Evolutionary conservation across 2,888 invertebrate species (phyloP).

Genomic region (Conus canariensis): DNA sequence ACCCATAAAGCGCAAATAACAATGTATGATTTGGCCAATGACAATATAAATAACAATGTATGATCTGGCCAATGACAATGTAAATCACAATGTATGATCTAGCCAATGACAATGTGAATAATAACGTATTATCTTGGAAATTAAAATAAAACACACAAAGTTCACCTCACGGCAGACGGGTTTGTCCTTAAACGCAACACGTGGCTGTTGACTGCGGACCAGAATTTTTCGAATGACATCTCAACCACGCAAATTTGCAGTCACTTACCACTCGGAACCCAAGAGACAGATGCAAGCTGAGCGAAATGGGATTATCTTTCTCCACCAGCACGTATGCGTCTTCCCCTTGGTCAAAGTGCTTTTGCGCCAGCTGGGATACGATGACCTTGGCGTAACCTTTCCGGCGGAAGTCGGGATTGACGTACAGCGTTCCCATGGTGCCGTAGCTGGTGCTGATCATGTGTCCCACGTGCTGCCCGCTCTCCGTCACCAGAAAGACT

Average conservation of each 20-base stretch:
- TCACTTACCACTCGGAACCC: constrained; percentile 15
- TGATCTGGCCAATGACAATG: no score
- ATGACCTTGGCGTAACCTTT: constrained; percentile 46
- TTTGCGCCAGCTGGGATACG: constrained; percentile 39
- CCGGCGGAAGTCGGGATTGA: constrained; percentile 39
- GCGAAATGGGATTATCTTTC: background rate
- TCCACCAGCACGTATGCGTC: constrained; percentile 18
- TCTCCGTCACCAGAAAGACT: background rate
- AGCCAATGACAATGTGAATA: no score
- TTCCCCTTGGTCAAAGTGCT: constrained; percentile 31
- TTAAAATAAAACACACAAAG: no score
- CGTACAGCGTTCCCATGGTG: constrained; percentile 41
- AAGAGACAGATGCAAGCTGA: background rate
- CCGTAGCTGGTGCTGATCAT: constrained; percentile 21
- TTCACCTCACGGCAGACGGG: no score
- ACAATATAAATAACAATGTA: no score
- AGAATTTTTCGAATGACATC: background rate
- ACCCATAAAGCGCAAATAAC: no score
- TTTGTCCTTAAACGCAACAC: background rate
- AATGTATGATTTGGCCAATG: no score
- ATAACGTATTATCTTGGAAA: no score
- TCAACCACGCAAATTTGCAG: background rate
- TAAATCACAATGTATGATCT: no score
- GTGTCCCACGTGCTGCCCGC: constrained; percentile 33
- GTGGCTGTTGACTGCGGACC: background rate